These are phyloP conservation scores for Baccha elongata DNA, from an alignment of 2,888 invertebrate species.

Conservation along the genomic window DNA sequence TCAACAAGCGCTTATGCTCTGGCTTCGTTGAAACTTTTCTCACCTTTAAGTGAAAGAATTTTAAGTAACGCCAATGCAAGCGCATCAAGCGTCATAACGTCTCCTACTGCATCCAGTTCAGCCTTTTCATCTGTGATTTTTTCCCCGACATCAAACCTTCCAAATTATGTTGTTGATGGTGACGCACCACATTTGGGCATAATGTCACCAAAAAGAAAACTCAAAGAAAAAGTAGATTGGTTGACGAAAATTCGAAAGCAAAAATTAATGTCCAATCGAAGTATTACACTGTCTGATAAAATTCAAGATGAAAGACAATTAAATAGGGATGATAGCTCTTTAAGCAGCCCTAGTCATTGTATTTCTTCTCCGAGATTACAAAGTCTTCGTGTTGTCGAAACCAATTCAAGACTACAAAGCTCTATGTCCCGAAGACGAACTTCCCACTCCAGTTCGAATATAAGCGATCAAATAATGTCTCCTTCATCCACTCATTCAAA, in stretches of 20 bases:
- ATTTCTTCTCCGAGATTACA: constrained; percentile 80
- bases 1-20: constrained; percentile 57
- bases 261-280: constrained; percentile 80
- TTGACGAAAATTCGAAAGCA: constrained; percentile 86
- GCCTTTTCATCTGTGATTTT: constrained; percentile 78
- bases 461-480: constrained; percentile 66
- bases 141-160: constrained; percentile 88
- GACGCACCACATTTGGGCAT: constrained; percentile 88
- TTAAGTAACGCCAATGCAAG: constrained; percentile 74
- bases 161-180: constrained; percentile 90
- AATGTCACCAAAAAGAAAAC: constrained; percentile 87
- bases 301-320: constrained; percentile 75
- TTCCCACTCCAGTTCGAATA: constrained; percentile 76
- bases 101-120: constrained; percentile 74
- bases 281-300: constrained; percentile 77
- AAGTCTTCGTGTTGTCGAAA: constrained; percentile 78
- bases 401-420: constrained; percentile 76
- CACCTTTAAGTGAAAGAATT: constrained; percentile 77
- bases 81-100: constrained; percentile 74
- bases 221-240: constrained; percentile 88
- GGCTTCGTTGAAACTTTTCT: constrained; percentile 64
- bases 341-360: constrained; percentile 21
- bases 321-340: constrained; percentile 16
- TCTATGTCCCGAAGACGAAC: constrained; percentile 77
- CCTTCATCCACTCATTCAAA: constrained; percentile 67